Conservation (phyloP, 2,113 vertebrate genomes). For the Mesoclemmys tuberculata region DNA sequence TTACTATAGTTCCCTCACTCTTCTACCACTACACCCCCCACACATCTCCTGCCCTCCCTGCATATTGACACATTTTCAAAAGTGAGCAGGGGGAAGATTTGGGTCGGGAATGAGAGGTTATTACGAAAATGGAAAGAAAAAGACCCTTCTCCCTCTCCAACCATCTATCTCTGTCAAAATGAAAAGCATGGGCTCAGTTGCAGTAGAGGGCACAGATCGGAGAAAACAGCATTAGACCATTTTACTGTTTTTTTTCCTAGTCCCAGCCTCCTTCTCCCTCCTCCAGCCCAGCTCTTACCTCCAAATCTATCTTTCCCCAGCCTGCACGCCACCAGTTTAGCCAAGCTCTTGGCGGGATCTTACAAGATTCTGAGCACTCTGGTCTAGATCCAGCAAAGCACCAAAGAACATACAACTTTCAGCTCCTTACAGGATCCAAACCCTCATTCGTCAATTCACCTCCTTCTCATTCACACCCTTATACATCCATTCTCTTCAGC, state of each 20-base stretch:
- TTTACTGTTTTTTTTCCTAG: neutral
- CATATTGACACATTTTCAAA: neutral
- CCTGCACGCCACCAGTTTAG: neutral
- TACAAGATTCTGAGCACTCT: neutral
- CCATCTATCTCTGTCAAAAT: neutral
- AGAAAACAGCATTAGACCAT: neutral
- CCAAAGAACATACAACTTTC: neutral
- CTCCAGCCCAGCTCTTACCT: neutral
- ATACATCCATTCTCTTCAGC: neutral
- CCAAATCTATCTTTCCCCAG: neutral
- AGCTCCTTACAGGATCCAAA: neutral
- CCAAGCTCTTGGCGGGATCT: neutral
- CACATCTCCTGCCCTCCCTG: neutral
- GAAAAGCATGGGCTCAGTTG: neutral
- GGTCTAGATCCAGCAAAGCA: neutral
- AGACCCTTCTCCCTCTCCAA: neutral
- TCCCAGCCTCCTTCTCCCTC: neutral
- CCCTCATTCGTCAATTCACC: neutral
- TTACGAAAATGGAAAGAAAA: neutral
- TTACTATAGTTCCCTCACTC: neutral
- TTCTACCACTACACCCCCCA: neutral
- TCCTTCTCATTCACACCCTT: neutral
- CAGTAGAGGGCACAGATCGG: neutral
- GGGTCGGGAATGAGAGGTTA: neutral
- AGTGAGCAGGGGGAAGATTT: neutral